Conservation (phyloP, 2,888 invertebrate genomes). For the Meiosimyza platycephala region DNA sequence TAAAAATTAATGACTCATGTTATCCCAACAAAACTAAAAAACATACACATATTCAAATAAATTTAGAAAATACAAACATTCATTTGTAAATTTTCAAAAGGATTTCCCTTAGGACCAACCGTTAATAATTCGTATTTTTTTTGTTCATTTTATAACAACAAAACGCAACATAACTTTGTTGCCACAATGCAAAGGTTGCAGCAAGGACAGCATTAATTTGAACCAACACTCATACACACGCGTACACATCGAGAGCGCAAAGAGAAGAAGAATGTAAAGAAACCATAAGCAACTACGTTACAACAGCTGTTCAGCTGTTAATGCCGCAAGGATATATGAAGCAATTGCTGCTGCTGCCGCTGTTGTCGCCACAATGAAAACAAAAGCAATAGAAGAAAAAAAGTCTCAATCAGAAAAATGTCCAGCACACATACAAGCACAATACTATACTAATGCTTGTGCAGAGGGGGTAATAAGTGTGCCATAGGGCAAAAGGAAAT, state of each 20-base stretch:
- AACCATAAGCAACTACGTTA: background rate
- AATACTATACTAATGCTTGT: background rate
- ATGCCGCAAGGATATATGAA: constrained; percentile 11
- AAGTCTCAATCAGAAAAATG: constrained; percentile 8
- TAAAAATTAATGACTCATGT: too few relatives aligned
- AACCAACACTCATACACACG: background rate
- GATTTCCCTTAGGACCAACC: too few relatives aligned
- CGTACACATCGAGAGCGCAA: background rate
- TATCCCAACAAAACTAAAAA: too few relatives aligned
- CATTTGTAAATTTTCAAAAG: too few relatives aligned
- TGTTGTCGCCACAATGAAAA: background rate
- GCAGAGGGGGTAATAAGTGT: background rate
- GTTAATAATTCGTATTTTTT: background rate
- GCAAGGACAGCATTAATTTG: constrained; percentile 6
- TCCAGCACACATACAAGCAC: background rate
- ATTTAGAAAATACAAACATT: too few relatives aligned
- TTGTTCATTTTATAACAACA: too few relatives aligned
- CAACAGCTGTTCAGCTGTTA: constrained; percentile 10
- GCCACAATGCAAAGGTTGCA: too few relatives aligned
- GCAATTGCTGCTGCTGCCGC: background rate
- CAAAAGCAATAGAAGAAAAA: background rate
- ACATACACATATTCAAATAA: too few relatives aligned
- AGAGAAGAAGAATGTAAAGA: background rate
- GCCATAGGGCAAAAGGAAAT: constrained; percentile 37
- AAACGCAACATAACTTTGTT: too few relatives aligned